Evolutionary conservation across 2,113 vertebrate species (phyloP), one percentile per base, ranked within the genome.

Genomic region (Callopanchax toddi): DNA sequence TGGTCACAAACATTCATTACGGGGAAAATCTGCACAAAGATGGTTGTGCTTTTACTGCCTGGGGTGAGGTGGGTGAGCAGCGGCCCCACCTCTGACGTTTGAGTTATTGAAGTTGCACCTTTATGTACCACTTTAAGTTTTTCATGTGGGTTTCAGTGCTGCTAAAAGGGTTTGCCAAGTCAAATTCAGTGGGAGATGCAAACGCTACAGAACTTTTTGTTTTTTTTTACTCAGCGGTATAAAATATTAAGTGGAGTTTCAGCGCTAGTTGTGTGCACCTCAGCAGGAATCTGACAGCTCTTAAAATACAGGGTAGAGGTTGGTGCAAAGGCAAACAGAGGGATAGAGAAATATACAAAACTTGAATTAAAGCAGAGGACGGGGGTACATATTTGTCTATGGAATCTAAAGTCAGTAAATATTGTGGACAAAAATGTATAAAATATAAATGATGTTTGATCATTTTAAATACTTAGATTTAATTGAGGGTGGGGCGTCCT

Each of bases 1-100:
- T 82, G 72, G 39, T 36, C 51, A 17, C 74, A 82, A 81, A 74
- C 75, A 73, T 74, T 81, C 29, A 81, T 75, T 82, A 86, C 42
- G 32, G 62, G n/a, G 61, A 54, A 72, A 70, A 70, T 77, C 45
- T 18, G 44, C 60, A 32, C 44, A 18, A 26, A 58, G 29, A 4
- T 63, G 53, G 18, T 58, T 39, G 37, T 44, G 44, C 43, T 62
- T 78, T 79, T 66, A 60, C 51, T 59, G 48, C 50, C 53, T 58
- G 0, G 34, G 61, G 71, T 81, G 37, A 68, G 37, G 61, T 74
- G 55, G 36, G 62, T 69, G 61, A 58, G 36, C 59, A 60, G 60
- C 23, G 1, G 57, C 37, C 32, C 50, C 29, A 36, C 23, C 53
- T 50, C 50, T 61, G 71, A 72, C 26, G 3, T 46, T 13, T 0